Base-by-base conservation (phyloP, 2,888 invertebrate genomes). In the Meliscaeva auricollis region DNA sequence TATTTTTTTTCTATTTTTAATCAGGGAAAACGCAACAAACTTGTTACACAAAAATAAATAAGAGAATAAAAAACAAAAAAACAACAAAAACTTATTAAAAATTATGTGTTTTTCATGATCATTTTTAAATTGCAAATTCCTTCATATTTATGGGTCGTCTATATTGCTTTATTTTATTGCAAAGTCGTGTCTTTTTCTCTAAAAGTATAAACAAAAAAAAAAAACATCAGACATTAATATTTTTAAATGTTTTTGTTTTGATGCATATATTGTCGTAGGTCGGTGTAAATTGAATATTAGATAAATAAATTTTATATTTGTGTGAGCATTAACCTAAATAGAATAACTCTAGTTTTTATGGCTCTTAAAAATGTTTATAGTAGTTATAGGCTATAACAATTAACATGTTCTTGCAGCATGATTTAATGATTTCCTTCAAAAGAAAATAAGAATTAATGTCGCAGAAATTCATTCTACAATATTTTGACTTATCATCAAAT, bases 211-310 rank as follows among this genome's bases (percentile, higher is more conserved):
- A 35, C 35, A 35, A 35, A 32, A 3, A 30, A 56, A 3, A 48
- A 64, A 46, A 32, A 13, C 32, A 32, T 11, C 15, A 26, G 3
- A 44, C 26, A 9, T 20, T 11, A 7, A 7, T 38, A 8, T 13
- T 38, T n/a, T 48, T 44, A 46, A 46, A 66, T 50, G n/a, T 41
- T 35, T 62, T 46, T 35, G 13, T 64, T 64, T 50, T 66, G 22
- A 35, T 22, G 46, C n/a, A 17, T 35, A 9, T n/a, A 66, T 66
- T 66, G 66, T 66, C 50, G 66, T 66, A 66, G 66, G 66, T 66
- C 66, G 20, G 8, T 26, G 26, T 22, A 22, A 3, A 50, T 8
- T 50, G 4, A 50, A 22, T 50, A 3, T 11, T 15, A 44, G 26
- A 62, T 30, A 44, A 20, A 64, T 46, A 11, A 64, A 15, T 15